Evolutionary conservation across 1,140 invertebrate species (phyloP).

Genomic region (Scylla paramamosain): DNA sequence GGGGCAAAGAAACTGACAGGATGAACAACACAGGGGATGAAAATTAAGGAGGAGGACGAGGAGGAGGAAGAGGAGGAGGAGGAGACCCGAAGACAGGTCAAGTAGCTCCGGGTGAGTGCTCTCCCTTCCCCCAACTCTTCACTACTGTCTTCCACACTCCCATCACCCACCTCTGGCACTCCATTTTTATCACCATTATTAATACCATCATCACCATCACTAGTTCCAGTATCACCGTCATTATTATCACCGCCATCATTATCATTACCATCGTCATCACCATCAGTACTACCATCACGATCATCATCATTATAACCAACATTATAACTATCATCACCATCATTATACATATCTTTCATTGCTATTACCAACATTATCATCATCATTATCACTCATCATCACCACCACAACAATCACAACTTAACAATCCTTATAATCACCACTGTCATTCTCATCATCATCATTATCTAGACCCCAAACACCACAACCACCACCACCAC

Average conservation of each 20-base stretch:
- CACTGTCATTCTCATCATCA: too few relatives aligned
- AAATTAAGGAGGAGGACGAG: not conserved
- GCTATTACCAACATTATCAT: too few relatives aligned
- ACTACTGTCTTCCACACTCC: not conserved
- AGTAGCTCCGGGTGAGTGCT: not conserved
- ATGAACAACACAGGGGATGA: conserved; percentile 3
- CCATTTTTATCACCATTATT: not conserved
- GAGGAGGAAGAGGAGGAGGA: conserved; percentile 9
- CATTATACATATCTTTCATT: too few relatives aligned
- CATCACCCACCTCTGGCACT: not conserved
- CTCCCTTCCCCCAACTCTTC: not conserved
- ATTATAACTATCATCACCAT: too few relatives aligned
- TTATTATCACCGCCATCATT: not conserved
- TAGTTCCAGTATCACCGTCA: not conserved
- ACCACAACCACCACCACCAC: too few relatives aligned
- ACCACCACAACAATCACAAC: too few relatives aligned
- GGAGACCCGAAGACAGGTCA: conserved; percentile 4
- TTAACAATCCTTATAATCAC: too few relatives aligned
- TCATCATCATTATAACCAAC: too few relatives aligned
- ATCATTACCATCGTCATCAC: too few relatives aligned
- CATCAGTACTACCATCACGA: too few relatives aligned
- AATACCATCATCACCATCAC: not conserved
- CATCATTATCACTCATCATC: too few relatives aligned
- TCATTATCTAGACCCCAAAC: too few relatives aligned
- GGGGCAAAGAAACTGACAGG: not conserved